Base-by-base conservation (phyloP, 2,797 vertebrate species). In the Bovichtus variegatus region DNA sequence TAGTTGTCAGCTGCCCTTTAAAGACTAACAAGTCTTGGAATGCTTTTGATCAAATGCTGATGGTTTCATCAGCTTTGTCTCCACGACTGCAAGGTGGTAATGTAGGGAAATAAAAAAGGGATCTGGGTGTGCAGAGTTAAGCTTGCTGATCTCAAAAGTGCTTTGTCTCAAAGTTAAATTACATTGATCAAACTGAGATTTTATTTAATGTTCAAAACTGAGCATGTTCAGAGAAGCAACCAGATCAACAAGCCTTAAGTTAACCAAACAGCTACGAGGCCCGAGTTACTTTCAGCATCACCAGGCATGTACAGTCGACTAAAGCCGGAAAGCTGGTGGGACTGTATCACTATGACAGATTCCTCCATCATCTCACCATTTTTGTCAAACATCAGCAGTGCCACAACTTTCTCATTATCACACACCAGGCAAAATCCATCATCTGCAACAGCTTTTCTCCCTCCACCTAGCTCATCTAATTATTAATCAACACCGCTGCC, bases 401-500 rank as follows among this genome's bases (percentile, higher is more conserved):
- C 59, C 70, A 68, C 64, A 81, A 80, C 66, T 83, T 76, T 77
- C 19, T 74, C 68, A 85, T 83, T 57, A 79, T 81, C 66, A 63
- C 58, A 57, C 66, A 63, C 50, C 18, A 43, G 47, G 69, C 31
- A 68, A 76, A 84, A 86, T 76, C 74, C 69, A 86, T 87, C 80
- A 84, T 78, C 62, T 66, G 61, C 76, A 71, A 55, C 44, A 84
- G 78, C 69, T 54, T 79, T 68, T 85, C 59, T 65, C 76, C 76
- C 36, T 82, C 51, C 49, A 16, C 68, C 65, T 49, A 41, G 46
- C 80, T 84, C 73, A 82, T 85, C 79, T 82, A 79, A 87, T 87
- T 78, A 90, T 90, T 81, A 82, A 89, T 85, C 74, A 89, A 78
- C 64, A 31, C 62, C 69, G 65, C 74, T 82, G 74, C 41, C 71